Evolutionary conservation across 1,140 invertebrate species (phyloP), one percentile per base, ranked within the genome.

Genomic region (Bombus confusus): DNA sequence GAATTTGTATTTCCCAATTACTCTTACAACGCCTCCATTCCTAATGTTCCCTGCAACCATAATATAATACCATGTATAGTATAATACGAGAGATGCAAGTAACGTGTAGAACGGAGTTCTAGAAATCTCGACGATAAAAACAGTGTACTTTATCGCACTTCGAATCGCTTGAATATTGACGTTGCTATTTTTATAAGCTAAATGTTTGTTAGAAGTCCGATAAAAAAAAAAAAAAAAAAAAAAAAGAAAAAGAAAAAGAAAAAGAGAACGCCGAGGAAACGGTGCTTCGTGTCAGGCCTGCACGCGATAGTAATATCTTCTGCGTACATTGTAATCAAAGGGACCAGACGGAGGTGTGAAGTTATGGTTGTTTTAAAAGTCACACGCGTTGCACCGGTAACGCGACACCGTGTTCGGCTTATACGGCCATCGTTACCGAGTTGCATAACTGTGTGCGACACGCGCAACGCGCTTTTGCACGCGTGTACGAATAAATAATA

Each of bases 401-500:
- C 72, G 79, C 86, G 92, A 93, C 83, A 92, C 80, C 87, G 15
- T 86, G 87, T 90, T 91, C 86, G 88, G 83, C 85, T 86, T 88
- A 78, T 88, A 76, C 57, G 39, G 85, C 47, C 82, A 64, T 76
- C 64, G 39, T 59, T 80, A 52, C 75, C 69, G 84, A 79, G 72
- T 92, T 92, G 89, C 91, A 84, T 92, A 92, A 92, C 83, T 71
- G 74, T 66, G 57, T 62, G 59, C 82, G 80, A 87, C 81, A 72
- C 52, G 59, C 69, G 75, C 71, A 76, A 86, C 72, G 88, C 83
- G 39, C 57, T 81, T 69, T 57, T 41, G 85, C 72, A 79, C 81
- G 80, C 68, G 75, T 73, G 37, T 57, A 59, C 73, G 59, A 47
- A 87, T 87, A 87, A 90, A 79, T 80, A 89, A 90, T 71, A 80